Percentiles rank a stretch among this genome's conserved stretches.
Evolutionary conservation across 2,888 invertebrate species (phyloP).

Genomic region (Polylopha cassiicola): DNA sequence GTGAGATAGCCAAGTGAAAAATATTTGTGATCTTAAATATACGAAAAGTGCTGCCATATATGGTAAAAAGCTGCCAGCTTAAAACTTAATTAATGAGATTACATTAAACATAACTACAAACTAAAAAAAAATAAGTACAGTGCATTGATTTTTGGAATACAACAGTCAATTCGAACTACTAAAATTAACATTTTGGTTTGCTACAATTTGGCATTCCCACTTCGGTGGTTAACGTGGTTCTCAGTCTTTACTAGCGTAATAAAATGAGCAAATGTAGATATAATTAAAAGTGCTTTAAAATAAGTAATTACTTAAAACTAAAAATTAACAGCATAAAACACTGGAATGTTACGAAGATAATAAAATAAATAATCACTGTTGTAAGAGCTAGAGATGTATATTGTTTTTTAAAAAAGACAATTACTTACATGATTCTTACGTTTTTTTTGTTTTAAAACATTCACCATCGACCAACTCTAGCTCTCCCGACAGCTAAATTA

Average conservation of each 20-base stretch:
- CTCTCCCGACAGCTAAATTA: conserved; percentile 4
- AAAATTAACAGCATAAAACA: conserved; percentile 19
- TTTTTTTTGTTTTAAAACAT: too few species aligned
- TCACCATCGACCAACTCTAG: too few species aligned
- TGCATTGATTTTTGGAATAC: conserved; percentile 17
- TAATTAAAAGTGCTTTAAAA: conserved; percentile 12
- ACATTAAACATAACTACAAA: conserved; percentile 7
- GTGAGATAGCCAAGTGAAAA: too few species aligned
- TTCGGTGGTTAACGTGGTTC: conserved; percentile 37
- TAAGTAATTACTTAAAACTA: conserved; percentile 21
- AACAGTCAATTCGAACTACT: conserved; percentile 9
- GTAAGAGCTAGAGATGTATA: background rate
- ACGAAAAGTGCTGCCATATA: too few species aligned
- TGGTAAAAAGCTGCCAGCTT: background rate
- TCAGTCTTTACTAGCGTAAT: conserved; percentile 38
- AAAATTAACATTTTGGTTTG: conserved; percentile 42
- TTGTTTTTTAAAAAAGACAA: too few species aligned
- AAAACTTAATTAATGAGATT: conserved; percentile 5
- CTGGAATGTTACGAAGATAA: conserved; percentile 21
- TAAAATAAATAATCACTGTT: background rate
- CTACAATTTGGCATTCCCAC: conserved; percentile 48
- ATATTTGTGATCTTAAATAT: too few species aligned
- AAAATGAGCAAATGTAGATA: conserved; percentile 27
- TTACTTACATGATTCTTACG: too few species aligned
- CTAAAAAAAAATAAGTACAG: conserved; percentile 14